Base-by-base conservation (phyloP, 2,113 vertebrate genomes). In the Chlorodrepanis virens region DNA sequence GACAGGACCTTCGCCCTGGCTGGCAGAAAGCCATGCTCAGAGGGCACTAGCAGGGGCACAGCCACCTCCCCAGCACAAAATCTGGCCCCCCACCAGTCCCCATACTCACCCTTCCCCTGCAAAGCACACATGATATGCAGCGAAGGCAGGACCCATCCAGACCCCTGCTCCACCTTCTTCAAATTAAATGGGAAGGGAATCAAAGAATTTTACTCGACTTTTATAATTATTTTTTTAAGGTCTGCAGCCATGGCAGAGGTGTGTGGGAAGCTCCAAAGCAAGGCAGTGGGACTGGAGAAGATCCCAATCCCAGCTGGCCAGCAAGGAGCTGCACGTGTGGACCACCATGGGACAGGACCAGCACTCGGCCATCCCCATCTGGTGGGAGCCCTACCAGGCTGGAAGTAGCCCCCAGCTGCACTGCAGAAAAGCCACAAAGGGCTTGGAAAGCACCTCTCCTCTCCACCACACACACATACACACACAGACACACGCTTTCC, bases 1-100 rank as follows among this genome's bases (percentile, higher is more conserved):
- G 17, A 78, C 0, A 2, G 44, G 14, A 75, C 5, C 6, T 11
- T 74, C 0, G 0, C 60, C 31, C 45, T 17, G 49, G 49, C 39
- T 50, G 53, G 57, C 52, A 82, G 7, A 78, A 75, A 87, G 56
- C 35, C 35, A 42, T 0, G 1, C 49, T 63, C 10, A 5, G 29
- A 91, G 52, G 75, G 60, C 68, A 39, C 88, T 12, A 33, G 39
- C 16, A 87, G 52, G 50, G 37, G 16, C 53, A 72, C 53, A 68
- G 39, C 15, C 64, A 35, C 14, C 5, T 15, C 29, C 54, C 45
- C 49, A 40, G 22, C n/a, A 39, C 56, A 63, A 67, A 61, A 80
- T 2, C 69, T 53, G 61, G 6, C 2, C 31, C 44, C 50, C 3
- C 28, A 59, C 12, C 65, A 21, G 21, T 31, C 45, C 54, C 29